Conservation (phyloP, 2,113 vertebrate species). For the Archocentrus centrarchus region DNA sequence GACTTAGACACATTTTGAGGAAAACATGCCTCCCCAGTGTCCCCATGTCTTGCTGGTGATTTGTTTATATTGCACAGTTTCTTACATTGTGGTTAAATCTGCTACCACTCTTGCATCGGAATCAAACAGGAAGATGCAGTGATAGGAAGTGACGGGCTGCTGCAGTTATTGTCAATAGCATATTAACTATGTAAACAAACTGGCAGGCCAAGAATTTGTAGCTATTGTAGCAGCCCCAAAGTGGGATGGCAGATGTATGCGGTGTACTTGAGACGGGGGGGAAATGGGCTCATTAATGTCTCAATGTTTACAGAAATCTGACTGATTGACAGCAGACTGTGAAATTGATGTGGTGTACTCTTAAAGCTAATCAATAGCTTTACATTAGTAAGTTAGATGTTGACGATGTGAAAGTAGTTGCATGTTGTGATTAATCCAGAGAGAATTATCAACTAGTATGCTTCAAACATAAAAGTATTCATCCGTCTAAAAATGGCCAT, state of each 20-base stretch:
- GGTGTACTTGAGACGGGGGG: not conserved
- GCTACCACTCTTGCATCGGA: not conserved
- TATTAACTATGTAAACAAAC: constrained; percentile 49
- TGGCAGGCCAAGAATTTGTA: constrained; percentile 9
- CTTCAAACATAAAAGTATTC: not conserved
- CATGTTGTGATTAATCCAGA: not conserved
- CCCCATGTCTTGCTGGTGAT: constrained; percentile 14
- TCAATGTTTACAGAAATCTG: constrained; percentile 17
- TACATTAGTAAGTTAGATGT: not conserved
- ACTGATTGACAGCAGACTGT: not conserved
- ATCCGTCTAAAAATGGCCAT: not conserved
- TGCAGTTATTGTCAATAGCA: constrained; percentile 43
- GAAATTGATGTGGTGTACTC: not conserved
- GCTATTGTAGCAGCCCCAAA: constrained; percentile 16
- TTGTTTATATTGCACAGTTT: constrained; percentile 41
- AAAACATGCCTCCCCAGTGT: constrained; percentile 19
- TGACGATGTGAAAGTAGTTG: not conserved
- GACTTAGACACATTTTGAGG: constrained; percentile 18
- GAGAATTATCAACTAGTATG: not conserved
- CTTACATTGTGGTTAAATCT: constrained; percentile 1
- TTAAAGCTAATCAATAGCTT: not conserved
- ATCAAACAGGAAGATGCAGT: constrained; percentile 33
- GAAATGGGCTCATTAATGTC: constrained; percentile 18
- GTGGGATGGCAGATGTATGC: constrained; percentile 29
- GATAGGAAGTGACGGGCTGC: constrained; percentile 35